Base-by-base conservation (phyloP, 2,113 vertebrate species). In the Todiramphus saurophagus region DNA sequence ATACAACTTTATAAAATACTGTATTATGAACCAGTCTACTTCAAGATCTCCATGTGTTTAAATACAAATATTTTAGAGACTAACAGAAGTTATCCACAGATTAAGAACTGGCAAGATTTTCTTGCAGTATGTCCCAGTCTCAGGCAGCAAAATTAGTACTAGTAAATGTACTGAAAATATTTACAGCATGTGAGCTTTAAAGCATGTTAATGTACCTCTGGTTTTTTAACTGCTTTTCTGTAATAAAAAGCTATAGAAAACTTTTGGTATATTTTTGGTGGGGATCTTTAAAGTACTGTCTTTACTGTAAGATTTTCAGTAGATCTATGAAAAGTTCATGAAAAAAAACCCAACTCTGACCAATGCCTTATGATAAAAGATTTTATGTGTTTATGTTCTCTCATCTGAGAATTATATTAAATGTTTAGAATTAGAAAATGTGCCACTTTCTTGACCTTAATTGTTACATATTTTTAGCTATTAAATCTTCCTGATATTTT, bases 401-500 rank as follows among this genome's bases (percentile, higher is more conserved):
- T 88, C 31, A 80, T n/a, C 37, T 70, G 15, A 70, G 41, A 91
- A 69, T 83, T 55, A 59, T 3, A 77, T 39, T 63, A 56, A 48
- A 59, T 5, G 24, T 74, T 63, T 39, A 56, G 82, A 91, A 58
- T 62, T 53, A 60, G 24, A 72, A 89, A 86, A 63, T 0, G 1
- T 46, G 39, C 17, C 2, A 2, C 19, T 93, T 91, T 25, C 66
- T 79, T 91, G 78, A 63, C 87, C 70, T 41, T 89, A 95, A 89
- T 67, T 94, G 67, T 93, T 94, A 53, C 19, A 85, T 25, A 46
- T 82, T 91, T 91, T 87, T 81, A 90, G 53, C 76, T 78, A 72
- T 39, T 83, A 84, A 92, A 85, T 80, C 66, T 59, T 79, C 15
- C 28, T 82, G 51, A 92, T 94, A 87, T 82, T 94, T 94, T 94